Conservation (phyloP, 2,888 invertebrate species). For the Zhengitettix transpicula region DNA sequence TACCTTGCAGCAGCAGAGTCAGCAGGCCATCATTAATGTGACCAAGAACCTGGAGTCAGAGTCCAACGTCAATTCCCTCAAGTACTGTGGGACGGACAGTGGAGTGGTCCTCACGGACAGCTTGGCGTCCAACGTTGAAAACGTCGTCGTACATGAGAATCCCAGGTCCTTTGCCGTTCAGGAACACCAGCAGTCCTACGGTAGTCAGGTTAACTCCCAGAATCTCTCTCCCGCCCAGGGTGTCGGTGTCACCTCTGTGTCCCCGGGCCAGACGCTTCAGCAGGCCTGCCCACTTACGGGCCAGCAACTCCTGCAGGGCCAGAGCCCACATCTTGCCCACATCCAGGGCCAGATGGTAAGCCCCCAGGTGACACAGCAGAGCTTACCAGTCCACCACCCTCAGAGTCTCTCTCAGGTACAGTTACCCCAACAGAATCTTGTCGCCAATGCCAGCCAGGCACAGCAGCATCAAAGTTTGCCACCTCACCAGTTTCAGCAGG, state of each 20-base stretch:
- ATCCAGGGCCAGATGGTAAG: constrained; percentile 2
- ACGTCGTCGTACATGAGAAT: background rate
- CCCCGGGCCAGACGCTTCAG: constrained; percentile 21
- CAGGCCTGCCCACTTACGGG: constrained; percentile 10
- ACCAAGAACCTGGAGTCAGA: constrained; percentile 1
- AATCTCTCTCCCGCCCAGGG: constrained; percentile 12
- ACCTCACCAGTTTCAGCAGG: constrained; percentile 21
- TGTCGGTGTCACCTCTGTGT: constrained; percentile 15
- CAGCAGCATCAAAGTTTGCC: constrained; percentile 19
- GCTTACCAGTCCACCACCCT: background rate
- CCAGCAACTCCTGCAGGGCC: constrained; percentile 15
- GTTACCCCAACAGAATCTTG: constrained; percentile 11
- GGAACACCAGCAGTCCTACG: constrained; percentile 2
- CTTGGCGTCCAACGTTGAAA: background rate
- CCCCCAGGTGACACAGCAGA: background rate
- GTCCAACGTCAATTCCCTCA: background rate
- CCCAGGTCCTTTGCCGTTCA: background rate
- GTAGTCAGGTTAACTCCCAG: background rate
- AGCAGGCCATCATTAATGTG: constrained; percentile 6
- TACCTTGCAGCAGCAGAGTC: constrained; percentile 22
- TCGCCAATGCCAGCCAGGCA: constrained; percentile 9
- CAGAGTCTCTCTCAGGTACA: constrained; percentile 17
- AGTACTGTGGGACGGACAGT: constrained; percentile 6
- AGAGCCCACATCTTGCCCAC: constrained; percentile 6
- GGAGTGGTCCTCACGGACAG: constrained; percentile 6